phyloP scores from a whole-genome alignment of 2,888 invertebrate species.

The Drosophila ustulata region DNA sequence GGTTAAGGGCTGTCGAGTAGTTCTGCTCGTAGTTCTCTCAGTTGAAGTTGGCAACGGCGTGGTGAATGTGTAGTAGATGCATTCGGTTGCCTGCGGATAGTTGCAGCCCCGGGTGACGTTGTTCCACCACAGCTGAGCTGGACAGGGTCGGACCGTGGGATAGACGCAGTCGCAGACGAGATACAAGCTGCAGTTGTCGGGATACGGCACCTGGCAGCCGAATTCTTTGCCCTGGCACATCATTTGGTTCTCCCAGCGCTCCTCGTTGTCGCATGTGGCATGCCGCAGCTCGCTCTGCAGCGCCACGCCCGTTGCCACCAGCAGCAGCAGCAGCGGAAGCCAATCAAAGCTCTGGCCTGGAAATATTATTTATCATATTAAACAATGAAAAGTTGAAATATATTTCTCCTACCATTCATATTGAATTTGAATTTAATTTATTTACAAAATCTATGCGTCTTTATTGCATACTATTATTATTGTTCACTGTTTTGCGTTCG shows the following conservation, averaged over 20 bases:
- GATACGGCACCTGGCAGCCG: conserved; percentile 70
- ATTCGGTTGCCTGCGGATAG: conserved; percentile 61
- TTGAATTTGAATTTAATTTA: not conserved
- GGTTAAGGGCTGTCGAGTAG: not conserved
- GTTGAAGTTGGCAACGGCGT: not conserved
- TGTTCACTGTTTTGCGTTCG: conserved; percentile 15
- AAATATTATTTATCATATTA: not conserved
- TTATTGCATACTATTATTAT: not conserved
- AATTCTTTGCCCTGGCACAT: conserved; percentile 54
- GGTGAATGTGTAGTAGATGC: conserved; percentile 50
- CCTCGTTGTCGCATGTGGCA: conserved; percentile 55
- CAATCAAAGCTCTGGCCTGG: conserved; percentile 24
- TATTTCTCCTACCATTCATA: conserved; percentile 37
- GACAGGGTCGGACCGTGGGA: conserved; percentile 69
- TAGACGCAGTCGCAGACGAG: conserved; percentile 74
- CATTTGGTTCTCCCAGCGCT: conserved; percentile 55
- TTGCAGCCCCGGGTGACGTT: conserved; percentile 61
- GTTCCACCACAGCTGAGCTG: conserved; percentile 61
- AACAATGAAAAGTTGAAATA: not conserved
- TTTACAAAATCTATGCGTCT: not conserved
- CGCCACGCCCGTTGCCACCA: conserved; percentile 22
- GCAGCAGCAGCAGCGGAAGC: conserved; percentile 18
- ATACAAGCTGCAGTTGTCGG: conserved; percentile 70
- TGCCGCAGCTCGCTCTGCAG: conserved; percentile 15
- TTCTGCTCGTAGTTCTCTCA: not conserved